Conservation (phyloP, 1,140 invertebrate genomes). For the Euura lappo region DNA sequence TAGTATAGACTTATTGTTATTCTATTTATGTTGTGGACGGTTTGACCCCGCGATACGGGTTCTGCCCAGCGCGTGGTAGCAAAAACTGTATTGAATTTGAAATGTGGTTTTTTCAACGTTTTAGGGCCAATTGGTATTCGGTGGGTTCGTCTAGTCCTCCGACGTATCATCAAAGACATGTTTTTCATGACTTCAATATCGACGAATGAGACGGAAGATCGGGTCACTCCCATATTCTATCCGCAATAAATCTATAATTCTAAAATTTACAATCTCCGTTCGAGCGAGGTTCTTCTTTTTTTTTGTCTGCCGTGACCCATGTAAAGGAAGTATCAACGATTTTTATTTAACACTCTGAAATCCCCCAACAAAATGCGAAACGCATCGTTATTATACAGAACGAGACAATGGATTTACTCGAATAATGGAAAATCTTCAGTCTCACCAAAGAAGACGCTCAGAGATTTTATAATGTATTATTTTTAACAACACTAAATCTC, state of each 20-base stretch:
- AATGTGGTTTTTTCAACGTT: not conserved
- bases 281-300: too few species aligned
- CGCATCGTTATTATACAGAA: not conserved
- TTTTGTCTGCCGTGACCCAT: not conserved
- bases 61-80: not conserved
- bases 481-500: too few species aligned
- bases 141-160: not conserved
- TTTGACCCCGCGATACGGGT: not conserved
- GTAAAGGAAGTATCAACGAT: not conserved
- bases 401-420: not conserved
- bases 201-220: not conserved
- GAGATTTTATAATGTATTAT: too few species aligned
- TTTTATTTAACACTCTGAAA: not conserved
- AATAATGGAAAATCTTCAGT: not conserved
- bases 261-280: too few species aligned
- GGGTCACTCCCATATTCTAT: too few species aligned
- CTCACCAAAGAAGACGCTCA: too few species aligned
- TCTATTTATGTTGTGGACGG: not conserved
- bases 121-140: not conserved
- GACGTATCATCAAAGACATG: not conserved
- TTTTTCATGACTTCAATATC: not conserved
- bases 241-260: too few species aligned
- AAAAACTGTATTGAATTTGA: conserved; percentile 7
- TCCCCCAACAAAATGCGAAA: not conserved
- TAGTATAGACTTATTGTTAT: not conserved